Evolutionary conservation across 1,140 invertebrate genomes (phyloP).

Genomic region (Nasonia vitripennis): DNA sequence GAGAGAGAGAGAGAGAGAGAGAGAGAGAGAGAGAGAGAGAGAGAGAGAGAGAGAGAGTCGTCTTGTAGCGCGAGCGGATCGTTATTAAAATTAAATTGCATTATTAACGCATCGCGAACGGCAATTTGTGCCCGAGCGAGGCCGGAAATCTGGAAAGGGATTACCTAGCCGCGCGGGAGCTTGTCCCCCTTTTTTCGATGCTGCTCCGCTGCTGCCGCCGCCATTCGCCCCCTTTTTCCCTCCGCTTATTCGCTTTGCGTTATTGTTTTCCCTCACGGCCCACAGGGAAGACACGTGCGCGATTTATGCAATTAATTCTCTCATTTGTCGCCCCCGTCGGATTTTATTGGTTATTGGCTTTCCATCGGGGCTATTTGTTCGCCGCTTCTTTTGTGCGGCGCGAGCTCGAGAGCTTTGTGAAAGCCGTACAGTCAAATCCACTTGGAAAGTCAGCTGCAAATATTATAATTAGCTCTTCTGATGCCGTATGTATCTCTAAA

Average conservation of each 20-base stretch:
- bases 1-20: too few species aligned
- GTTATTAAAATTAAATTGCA: slow-evolving; percentile 72
- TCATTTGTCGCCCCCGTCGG: slow-evolving; percentile 68
- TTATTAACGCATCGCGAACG: slow-evolving; percentile 68
- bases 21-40: too few species aligned
- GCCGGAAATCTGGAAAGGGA: slow-evolving; percentile 67
- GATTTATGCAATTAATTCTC: slow-evolving; percentile 71
- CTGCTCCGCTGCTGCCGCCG: slow-evolving; percentile 5
- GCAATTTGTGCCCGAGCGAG: slow-evolving; percentile 60
- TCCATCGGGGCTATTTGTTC: slow-evolving; percentile 59
- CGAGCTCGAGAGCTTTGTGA: background rate
- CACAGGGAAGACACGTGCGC: slow-evolving; percentile 42
- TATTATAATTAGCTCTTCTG: background rate
- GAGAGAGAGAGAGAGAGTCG: background rate
- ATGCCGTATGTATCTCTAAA: background rate
- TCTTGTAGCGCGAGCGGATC: slow-evolving; percentile 48
- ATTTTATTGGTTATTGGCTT: slow-evolving; percentile 67
- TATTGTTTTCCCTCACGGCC: slow-evolving; percentile 26
- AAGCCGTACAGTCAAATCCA: background rate
- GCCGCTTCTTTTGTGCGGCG: slow-evolving; percentile 49
- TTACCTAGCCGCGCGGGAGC: slow-evolving; percentile 57
- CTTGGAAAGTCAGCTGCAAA: background rate
- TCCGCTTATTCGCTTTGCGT: slow-evolving; percentile 16
- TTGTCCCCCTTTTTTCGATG: slow-evolving; percentile 52
- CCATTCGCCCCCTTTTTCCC: slow-evolving; percentile 21